These are phyloP conservation scores for Trilocha varians DNA, from an alignment of 2,888 invertebrate species.

Conservation along the genomic window DNA sequence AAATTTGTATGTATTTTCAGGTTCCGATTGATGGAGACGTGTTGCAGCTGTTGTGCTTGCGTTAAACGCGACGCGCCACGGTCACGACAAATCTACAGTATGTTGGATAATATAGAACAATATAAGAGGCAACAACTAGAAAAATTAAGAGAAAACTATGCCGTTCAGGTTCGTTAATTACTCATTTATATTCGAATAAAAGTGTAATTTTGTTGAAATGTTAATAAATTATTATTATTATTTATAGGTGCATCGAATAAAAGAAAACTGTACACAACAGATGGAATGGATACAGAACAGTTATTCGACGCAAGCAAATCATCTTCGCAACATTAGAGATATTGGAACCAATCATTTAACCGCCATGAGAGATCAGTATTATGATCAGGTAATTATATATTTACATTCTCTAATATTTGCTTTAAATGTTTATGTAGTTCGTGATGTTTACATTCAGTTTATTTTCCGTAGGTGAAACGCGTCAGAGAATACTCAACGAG, in stretches of 20 bases:
- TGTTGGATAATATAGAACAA: conserved; percentile 91
- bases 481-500: conserved; percentile 93
- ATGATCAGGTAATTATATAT: conserved; percentile 79
- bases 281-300: conserved; percentile 95
- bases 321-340: conserved; percentile 90
- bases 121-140: conserved; percentile 93
- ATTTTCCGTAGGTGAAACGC: conserved; percentile 81
- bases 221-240: conserved; percentile 7
- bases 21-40: conserved; percentile 80
- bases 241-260: conserved; percentile 86
- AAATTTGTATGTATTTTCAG: conserved; percentile 56
- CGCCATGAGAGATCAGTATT: conserved; percentile 90
- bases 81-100: conserved; percentile 86
- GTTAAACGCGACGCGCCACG: conserved; percentile 81
- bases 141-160: conserved; percentile 91
- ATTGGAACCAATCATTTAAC: conserved; percentile 92
- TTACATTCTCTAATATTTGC: too few relatives aligned
- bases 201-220: neutral
- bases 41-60: conserved; percentile 85
- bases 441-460: too few relatives aligned
- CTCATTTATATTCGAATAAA: neutral
- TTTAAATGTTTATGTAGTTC: too few relatives aligned
- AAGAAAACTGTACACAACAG: conserved; percentile 94
- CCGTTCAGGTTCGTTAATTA: conserved; percentile 78
- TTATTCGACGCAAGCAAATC: conserved; percentile 89